Base-by-base conservation (phyloP, 2,888 invertebrate genomes). In the Ophion obscuratus region DNA sequence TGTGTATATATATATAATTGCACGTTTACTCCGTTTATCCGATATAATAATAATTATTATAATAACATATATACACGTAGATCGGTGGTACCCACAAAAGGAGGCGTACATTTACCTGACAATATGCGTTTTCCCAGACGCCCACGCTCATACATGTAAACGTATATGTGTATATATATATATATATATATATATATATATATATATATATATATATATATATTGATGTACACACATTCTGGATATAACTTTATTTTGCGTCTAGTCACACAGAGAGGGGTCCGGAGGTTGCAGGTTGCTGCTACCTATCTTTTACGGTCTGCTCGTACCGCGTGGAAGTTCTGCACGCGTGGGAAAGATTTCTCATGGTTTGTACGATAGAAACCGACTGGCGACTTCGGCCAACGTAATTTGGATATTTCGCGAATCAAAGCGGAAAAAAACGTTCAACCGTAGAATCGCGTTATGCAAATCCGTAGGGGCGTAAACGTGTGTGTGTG, bases 311-410 rank as follows among this genome's bases (percentile, higher is more conserved):
- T 76, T 68, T 59, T 67, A 64, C 62, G 47, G 53, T 68, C 68
- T 70, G 62, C 70, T 59, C 78, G 78, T 70, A 68, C 57, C 44
- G 40, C 36, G 66, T 44, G 73, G 64, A 27, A 36, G 68, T 75
- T 76, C 68, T 81, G 44, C 75, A 83, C 83, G 83, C 86, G 86
- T 84, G 86, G 86, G 81, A 86, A 86, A 83, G 86, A 86, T 81
- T 86, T 86, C 83, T 71, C 78, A 59, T 27, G 20, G 74, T 71
- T 67, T 17, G 40, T 86, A 83, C 71, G 74, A 84, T 81, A 74
- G 68, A 36, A 70, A 62, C 75, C 66, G 67, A 81, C 61, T 20
- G 14, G 53, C 62, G 53, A 57, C 81, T 75, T 64, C 64, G 71
- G 66, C 66, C 14, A 70, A 70, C 27, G 57, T 83, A 44, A 78